These are phyloP conservation scores for Pomacea canaliculata DNA, from an alignment of 2,888 invertebrate genomes.

Conservation along the genomic window DNA sequence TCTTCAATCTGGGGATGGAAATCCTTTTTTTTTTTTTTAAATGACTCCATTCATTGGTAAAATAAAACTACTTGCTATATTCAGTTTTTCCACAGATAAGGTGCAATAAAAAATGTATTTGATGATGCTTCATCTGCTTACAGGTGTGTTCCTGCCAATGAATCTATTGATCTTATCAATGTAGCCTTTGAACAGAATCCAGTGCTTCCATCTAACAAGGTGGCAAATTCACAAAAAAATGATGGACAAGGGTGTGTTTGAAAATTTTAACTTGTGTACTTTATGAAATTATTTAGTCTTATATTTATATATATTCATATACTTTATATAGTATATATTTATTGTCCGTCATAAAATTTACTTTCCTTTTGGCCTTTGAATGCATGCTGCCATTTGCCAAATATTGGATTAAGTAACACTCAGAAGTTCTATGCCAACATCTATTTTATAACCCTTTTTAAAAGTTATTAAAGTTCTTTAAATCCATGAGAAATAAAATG, in stretches of 20 bases:
- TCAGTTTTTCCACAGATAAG: no score
- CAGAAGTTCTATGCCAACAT: no score
- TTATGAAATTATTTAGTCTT: neutral
- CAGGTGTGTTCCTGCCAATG: conserved; percentile 70
- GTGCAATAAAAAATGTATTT: no score
- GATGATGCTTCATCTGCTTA: no score
- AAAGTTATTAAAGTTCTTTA: no score
- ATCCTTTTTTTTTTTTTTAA: no score
- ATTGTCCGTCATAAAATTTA: neutral
- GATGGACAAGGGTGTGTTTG: neutral
- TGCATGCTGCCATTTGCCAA: no score
- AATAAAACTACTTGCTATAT: neutral
- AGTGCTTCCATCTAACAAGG: conserved; percentile 11
- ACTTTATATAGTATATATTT: neutral
- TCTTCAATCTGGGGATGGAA: neutral
- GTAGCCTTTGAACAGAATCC: conserved; percentile 83
- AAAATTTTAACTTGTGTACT: neutral
- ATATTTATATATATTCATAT: no score
- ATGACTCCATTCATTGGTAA: neutral
- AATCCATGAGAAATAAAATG: no score
- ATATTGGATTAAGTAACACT: no score
- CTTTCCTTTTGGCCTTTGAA: neutral
- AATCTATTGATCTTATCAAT: conserved; percentile 91
- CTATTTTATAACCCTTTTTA: no score
- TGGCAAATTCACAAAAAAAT: conserved; percentile 7